Percentiles rank a stretch among this genome's conserved stretches.
phyloP scores from a whole-genome alignment of 92 coral and sea anemone genomes.

The Bergia sp. region DNA sequence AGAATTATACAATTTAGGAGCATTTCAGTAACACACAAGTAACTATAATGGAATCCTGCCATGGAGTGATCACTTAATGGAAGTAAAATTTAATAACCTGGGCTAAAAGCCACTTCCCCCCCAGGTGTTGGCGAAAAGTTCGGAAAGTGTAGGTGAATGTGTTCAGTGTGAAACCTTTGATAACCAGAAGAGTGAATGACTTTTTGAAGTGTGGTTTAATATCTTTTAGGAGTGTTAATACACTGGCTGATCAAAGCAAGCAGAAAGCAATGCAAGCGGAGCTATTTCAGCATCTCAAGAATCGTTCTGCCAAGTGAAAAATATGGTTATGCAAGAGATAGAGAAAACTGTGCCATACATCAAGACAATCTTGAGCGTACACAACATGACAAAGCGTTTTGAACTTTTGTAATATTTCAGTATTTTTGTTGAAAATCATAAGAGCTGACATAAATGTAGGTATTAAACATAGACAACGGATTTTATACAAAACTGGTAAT shows the following conservation, averaged over 20 bases:
- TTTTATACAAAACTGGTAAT: conserved; percentile 34
- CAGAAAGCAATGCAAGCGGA: conserved; percentile 91
- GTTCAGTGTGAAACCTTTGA: not conserved
- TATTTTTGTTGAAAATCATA: conserved; percentile 45
- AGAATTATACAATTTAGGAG: no score
- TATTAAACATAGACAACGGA: conserved; percentile 29
- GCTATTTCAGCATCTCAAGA: conserved; percentile 87
- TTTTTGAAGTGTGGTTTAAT: not conserved
- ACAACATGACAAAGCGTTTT: conserved; percentile 9
- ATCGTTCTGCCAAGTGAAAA: conserved; percentile 53
- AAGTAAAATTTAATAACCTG: no score
- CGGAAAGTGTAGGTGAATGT: no score
- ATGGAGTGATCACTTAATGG: no score
- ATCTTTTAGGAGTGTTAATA: conserved; percentile 79
- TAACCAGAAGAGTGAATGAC: not conserved
- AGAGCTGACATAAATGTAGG: conserved; percentile 5
- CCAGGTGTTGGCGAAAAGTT: no score
- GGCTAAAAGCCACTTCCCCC: no score
- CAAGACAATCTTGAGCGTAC: conserved; percentile 11
- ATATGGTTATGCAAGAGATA: not conserved
- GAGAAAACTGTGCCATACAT: conserved; percentile 28
- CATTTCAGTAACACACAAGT: no score
- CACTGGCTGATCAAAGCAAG: conserved; percentile 80
- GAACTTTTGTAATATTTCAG: conserved; percentile 35
- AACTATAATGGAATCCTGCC: no score